Evolutionary conservation across 2,888 invertebrate species (phyloP), one percentile per base, ranked within the genome.

Genomic region (Epirrhoe alternata): DNA sequence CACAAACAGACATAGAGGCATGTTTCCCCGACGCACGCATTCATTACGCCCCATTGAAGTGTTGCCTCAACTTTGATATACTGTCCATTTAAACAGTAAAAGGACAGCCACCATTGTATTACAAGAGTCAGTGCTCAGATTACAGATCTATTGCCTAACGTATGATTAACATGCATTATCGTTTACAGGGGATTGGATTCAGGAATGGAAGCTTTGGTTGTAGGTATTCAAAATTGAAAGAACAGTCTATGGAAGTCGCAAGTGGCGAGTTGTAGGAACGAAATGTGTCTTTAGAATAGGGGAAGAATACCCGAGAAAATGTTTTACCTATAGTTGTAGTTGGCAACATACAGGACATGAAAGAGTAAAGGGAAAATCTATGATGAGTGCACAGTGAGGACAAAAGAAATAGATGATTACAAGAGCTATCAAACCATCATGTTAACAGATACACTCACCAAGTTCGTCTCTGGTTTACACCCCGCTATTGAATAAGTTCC

Each of bases 11-110:
- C 75, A 71, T 74, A 73, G 62, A 66, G 66, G 69, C 76, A 80
- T 69, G 74, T 81, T 86, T 86, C 84, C 83, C 83, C 72, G 77
- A 82, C 73, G 75, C 78, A 75, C 77, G 81, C 79, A 85, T 86
- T 87, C 84, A 87, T 84, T 86, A 85, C 77, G 83, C 85, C 83
- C 84, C 80, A 86, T 86, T 85, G 85, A 84, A 77, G 67, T 77
- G 84, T 78, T 78, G 78, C 77, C 76, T 78, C 76, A 84, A 84
- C 85, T 82, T 84, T 87, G 86, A 89, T 84, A 79, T 84, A 88
- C 81, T 82, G 79, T 81, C 80, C 77, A 82, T 87, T 85, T 84
- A 80, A 82, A 81, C 79, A 82, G 74, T 80, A 84, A 82, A 82
- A 60, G 79, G 83, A 86, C 78, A 76, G 74, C 70, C 75, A 78